Percentiles rank a stretch among this genome's conserved stretches.
Evolutionary conservation across 2,888 invertebrate species (phyloP).

Genomic region (Eulithis testata): DNA sequence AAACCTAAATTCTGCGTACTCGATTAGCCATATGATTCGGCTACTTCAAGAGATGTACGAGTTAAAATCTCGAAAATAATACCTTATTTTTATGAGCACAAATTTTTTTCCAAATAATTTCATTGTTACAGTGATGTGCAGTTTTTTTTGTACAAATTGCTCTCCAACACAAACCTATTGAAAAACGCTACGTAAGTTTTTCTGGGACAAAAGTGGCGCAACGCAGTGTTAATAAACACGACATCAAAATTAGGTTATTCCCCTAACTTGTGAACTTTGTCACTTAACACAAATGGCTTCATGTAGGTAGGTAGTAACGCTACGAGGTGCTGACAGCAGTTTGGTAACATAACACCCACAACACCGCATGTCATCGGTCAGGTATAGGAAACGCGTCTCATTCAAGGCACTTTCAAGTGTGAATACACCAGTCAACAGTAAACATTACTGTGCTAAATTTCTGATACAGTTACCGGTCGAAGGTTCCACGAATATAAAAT

Average conservation of each 20-base stretch:
- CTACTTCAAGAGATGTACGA: too few relatives aligned
- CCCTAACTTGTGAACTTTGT: conserved; percentile 6
- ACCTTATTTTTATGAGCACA: too few relatives aligned
- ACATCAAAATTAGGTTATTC: conserved; percentile 3
- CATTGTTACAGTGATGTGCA: too few relatives aligned
- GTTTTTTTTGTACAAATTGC: too few relatives aligned
- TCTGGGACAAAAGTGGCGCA: conserved; percentile 2
- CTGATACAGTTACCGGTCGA: not conserved
- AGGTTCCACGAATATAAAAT: not conserved
- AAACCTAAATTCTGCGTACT: too few relatives aligned
- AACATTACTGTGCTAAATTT: conserved; percentile 1
- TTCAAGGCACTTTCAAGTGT: conserved; percentile 4
- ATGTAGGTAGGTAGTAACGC: not conserved
- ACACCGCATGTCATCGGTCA: conserved; percentile 21
- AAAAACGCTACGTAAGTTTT: not conserved
- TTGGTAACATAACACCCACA: conserved; percentile 18
- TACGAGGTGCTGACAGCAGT: conserved; percentile 13
- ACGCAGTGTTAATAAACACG: not conserved
- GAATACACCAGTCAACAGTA: conserved; percentile 10
- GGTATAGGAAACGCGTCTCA: conserved; percentile 12
- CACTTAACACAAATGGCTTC: conserved; percentile 1
- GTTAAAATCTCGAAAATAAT: too few relatives aligned
- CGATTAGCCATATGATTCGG: too few relatives aligned
- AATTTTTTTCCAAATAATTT: too few relatives aligned
- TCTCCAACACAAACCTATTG: not conserved